Base-by-base conservation (phyloP, 2,888 invertebrate genomes). In the Fabriciana adippe region DNA sequence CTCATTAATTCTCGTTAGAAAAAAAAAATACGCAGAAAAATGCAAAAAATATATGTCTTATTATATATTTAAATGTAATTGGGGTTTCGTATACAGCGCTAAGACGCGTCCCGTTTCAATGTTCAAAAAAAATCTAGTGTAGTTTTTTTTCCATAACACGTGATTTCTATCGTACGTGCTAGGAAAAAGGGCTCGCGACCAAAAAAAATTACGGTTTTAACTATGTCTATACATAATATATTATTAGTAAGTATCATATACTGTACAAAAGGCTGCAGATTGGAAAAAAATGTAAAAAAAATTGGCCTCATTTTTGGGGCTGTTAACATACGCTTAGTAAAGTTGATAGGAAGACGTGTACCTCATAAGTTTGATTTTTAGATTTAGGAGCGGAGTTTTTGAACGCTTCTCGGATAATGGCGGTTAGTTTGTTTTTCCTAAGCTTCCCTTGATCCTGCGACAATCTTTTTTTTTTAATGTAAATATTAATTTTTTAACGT, bases 321-420 rank as follows among this genome's bases (percentile, higher is more conserved):
- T 85, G 83, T 79, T 86, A 86, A 83, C 84, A 90, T 92, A 92
- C 92, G 92, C 92, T 92, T 92, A 92, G 90, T 91, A 88, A 90
- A 85, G 82, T 86, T 86, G 83, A 81, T 91, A 90, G 89, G 86
- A 84, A 77, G 82, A 79, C 76, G 79, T 83, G 81, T 89, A 90
- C 87, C 87, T 88, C 85, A 79, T 90, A 90, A 89, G 90, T 86
- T 85, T 82, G 85, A 84, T 83, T 83, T 83, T 79, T 81, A 85
- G 85, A 79, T 76, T 26, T 85, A 86, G 86, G 81, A 77, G 54
- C 69, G 82, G 62, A 75, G 35, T 41, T 77, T 81, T 81, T 79
- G 84, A 78, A 79, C 79, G 81, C 74, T 72, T 73, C 26, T 71
- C 73, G 73, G 65, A 64, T 67, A 71, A 69, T 76, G 76, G 70